Evolutionary conservation across 1,140 invertebrate species (phyloP), one percentile per base, ranked within the genome.

Genomic region (Hylaeus anthracinus): DNA sequence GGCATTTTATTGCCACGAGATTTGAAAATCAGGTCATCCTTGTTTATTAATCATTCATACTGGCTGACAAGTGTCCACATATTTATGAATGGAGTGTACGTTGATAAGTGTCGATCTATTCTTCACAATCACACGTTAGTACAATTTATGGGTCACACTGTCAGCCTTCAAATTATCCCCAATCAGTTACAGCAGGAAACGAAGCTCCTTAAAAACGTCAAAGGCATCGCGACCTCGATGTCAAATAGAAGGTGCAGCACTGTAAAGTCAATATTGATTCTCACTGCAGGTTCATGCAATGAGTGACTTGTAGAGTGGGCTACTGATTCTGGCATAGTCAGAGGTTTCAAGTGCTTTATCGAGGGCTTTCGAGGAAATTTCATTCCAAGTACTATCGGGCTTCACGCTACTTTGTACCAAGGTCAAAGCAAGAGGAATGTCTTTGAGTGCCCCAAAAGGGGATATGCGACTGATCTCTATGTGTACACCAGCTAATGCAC

Each of bases 201-300:
- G 5, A 45, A 5, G 15, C 5, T 58, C 2, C 2, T 14, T n/a
- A 60, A 60, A n/a, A 37, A 60, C 1, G 8, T 60, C 8, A 37
- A 37, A n/a, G 5, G 26, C 58, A 9, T 37, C 58, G 5, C 58
- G 58, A 60, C n/a, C 58, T 60, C n/a, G 58, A 85, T 86, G 84
- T 88, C 87, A 88, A 88, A 88, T 88, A 83, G 77, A 89, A 82
- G 84, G 81, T 77, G 72, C 73, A 64, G 67, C 66, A 15, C 5
- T 60, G n/a, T 60, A 60, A 60, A 60, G 26, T n/a, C 8, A 26
- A 60, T 60, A 60, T 60, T 60, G 58, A 8, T 81, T 81, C 66
- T 63, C 39, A n/a, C 51, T 55, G n/a, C 15, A 45, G 6, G 53
- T 51, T 67, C 39, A 55, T 45, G 73, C 48, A 76, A 76, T 76